Evolutionary conservation across 2,797 vertebrate species (phyloP), one percentile per base, ranked within the genome.

Genomic region (Naso thynnoides): DNA sequence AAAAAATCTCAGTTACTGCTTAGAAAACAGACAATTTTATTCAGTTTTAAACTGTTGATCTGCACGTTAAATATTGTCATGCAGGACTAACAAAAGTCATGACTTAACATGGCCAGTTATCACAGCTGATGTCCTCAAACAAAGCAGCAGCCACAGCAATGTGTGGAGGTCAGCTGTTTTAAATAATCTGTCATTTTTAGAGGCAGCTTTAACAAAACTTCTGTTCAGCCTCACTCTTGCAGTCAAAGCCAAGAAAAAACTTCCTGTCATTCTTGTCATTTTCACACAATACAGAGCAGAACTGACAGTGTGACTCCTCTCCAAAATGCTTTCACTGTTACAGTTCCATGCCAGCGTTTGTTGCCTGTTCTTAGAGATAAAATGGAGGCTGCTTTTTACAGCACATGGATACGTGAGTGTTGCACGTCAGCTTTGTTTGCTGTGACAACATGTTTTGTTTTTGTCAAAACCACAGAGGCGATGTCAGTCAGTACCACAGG

Each of bases 381-480:
- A 73, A 65, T 42, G 48, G 54, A 55, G 19, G 50, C 41, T 52
- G 48, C 49, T 42, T 23, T 38, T 36, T 24, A 49, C 36, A 18
- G 47, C 26, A 64, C 70, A 78, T 53, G 58, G 61, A 82, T 75
- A 72, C 36, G 70, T 83, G 6, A 66, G 31, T 65, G 18, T 66
- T 70, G 67, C 61, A 69, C 8, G 52, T 24, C 55, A 50, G 59
- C 68, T 73, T 18, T 82, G 87, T 93, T 92, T 92, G 84, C 78
- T 90, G 69, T 92, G 73, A 85, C 84, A 91, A 91, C 86, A 90
- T 27, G 44, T 33, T 58, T 54, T 91, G 83, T 91, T 91, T 87
- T 76, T 69, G 72, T 76, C 62, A 58, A 84, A 86, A 75, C 69
- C 60, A 54, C 3, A 0, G 15, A 50, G 49, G n/a, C 8, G 18